Conservation (phyloP, 2,888 invertebrate species). For the Horisme vitalbata region DNA sequence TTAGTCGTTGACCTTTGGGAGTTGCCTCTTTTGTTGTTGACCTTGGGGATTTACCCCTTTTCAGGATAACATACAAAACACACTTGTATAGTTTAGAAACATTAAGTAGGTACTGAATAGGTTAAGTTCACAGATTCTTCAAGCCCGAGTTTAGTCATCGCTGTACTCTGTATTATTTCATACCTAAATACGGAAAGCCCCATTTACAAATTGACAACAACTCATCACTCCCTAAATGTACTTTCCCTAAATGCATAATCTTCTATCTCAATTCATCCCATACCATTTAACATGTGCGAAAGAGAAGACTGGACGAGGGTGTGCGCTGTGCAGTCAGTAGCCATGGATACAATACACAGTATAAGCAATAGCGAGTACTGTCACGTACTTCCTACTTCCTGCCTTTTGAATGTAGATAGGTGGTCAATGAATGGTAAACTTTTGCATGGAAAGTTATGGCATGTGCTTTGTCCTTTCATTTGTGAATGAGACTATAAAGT, state of each 20-base stretch:
- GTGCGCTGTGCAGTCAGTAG: conserved; percentile 41
- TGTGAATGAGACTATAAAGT: conserved; percentile 9
- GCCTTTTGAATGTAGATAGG: conserved; percentile 56
- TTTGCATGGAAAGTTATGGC: conserved; percentile 42
- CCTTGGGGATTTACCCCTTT: too few relatives aligned
- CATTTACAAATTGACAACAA: not conserved
- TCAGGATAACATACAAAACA: too few relatives aligned
- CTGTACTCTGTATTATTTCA: too few relatives aligned
- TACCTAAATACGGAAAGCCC: not conserved
- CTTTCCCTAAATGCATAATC: conserved; percentile 18
- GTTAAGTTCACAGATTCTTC: too few relatives aligned
- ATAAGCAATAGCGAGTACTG: conserved; percentile 25
- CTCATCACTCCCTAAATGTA: conserved; percentile 18
- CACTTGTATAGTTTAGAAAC: too few relatives aligned
- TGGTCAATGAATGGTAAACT: conserved; percentile 47
- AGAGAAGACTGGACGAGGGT: conserved; percentile 14
- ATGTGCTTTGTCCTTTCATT: conserved; percentile 15
- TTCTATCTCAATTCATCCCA: conserved; percentile 14
- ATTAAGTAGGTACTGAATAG: too few relatives aligned
- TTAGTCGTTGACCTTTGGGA: too few relatives aligned
- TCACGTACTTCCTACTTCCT: conserved; percentile 75
- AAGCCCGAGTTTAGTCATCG: too few relatives aligned
- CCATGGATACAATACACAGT: conserved; percentile 51
- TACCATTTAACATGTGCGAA: conserved; percentile 12
- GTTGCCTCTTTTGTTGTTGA: too few relatives aligned